Evolutionary conservation across 2,113 vertebrate species (phyloP).

Genomic region (Lichenostomus cassidix): DNA sequence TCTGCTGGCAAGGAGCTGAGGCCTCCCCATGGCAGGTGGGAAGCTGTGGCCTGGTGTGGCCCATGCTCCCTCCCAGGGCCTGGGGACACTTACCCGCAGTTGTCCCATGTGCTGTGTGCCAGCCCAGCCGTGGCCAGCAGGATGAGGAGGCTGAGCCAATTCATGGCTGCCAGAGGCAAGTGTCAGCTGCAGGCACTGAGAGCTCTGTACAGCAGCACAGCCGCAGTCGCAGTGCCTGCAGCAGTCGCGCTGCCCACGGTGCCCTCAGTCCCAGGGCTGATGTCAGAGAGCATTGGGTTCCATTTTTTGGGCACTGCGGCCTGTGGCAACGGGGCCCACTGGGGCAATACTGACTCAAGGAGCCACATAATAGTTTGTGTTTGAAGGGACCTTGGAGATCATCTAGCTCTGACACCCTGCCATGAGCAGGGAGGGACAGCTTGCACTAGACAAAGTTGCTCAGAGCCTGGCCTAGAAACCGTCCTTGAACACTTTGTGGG

Average conservation of each 20-base stretch:
- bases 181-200: background rate
- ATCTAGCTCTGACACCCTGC: background rate
- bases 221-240: background rate
- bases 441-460: fast-evolving
- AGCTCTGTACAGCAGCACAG: background rate
- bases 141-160: fast-evolving
- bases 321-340: too few relatives aligned
- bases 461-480: background rate
- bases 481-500: background rate
- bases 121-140: background rate
- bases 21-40: background rate
- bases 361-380: background rate
- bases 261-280: background rate
- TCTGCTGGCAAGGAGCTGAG: background rate
- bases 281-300: background rate
- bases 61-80: background rate
- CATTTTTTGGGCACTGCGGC: background rate
- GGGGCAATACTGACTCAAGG: too few relatives aligned
- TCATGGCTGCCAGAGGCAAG: background rate
- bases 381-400: background rate
- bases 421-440: background rate
- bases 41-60: background rate
- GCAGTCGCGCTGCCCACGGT: fast-evolving
- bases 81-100: background rate
- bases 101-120: fast-evolving